Conservation (phyloP, 1,140 invertebrate genomes). For the Ganaspis sp. region DNA sequence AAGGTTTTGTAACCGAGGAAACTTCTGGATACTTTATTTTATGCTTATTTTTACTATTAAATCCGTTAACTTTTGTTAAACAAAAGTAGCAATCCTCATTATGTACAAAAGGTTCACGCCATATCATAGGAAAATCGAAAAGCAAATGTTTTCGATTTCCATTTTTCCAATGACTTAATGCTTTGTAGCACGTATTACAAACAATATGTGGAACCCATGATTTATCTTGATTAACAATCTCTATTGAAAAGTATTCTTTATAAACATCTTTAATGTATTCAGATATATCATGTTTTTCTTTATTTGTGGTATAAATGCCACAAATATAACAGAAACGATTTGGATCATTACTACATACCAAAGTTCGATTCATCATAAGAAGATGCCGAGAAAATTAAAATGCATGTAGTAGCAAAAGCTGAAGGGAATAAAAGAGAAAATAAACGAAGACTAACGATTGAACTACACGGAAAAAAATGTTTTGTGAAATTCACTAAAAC, state of each 20-base stretch:
- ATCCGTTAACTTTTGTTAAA: too few relatives aligned
- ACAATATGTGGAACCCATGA: not conserved
- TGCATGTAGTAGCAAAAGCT: too few relatives aligned
- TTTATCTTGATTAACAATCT: not conserved
- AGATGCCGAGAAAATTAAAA: too few relatives aligned
- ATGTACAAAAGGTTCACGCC: not conserved
- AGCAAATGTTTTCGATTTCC: not conserved
- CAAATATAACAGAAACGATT: not conserved
- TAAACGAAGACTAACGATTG: too few relatives aligned
- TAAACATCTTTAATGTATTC: not conserved
- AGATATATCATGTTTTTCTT: conserved; percentile 1
- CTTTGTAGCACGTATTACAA: not conserved
- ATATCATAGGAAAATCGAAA: not conserved
- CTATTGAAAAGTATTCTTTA: not conserved
- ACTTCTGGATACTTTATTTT: not conserved
- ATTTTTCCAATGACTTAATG: not conserved
- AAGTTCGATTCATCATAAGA: too few relatives aligned
- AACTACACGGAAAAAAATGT: too few relatives aligned
- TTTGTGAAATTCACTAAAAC: too few relatives aligned
- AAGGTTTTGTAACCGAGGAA: not conserved
- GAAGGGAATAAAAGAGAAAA: too few relatives aligned
- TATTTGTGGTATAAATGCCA: not conserved
- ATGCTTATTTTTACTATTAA: not conserved
- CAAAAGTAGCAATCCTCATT: too few relatives aligned
- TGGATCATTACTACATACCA: not conserved